phyloP scores from a whole-genome alignment of 2,797 vertebrate species.

The Oreochromis grahami region DNA sequence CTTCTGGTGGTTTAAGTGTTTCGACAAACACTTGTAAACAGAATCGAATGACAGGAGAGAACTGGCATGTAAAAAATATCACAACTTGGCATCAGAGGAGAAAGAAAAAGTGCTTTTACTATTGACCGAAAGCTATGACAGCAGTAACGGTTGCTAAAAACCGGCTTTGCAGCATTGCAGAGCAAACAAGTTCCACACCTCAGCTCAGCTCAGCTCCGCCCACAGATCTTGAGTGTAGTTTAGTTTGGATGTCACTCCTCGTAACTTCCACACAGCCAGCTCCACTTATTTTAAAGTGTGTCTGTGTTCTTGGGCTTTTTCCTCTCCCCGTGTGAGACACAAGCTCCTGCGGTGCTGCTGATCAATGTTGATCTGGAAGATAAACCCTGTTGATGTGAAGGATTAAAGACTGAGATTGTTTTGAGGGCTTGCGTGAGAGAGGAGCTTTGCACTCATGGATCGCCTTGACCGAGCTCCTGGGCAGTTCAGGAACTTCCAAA shows the following conservation, averaged over 20 bases:
- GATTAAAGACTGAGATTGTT: slow-evolving; percentile 12
- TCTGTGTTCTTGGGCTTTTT: neutral
- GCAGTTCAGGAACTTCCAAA: slow-evolving; percentile 71
- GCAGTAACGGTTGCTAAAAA: slow-evolving; percentile 11
- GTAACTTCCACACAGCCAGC: neutral
- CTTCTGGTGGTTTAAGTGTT: neutral
- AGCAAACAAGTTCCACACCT: slow-evolving; percentile 34
- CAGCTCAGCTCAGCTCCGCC: slow-evolving; percentile 43
- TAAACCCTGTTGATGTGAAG: slow-evolving; percentile 22
- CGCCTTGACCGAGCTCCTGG: slow-evolving; percentile 6
- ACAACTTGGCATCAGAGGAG: neutral
- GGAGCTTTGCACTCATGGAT: slow-evolving; percentile 46
- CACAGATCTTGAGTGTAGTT: neutral
- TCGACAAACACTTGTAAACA: neutral
- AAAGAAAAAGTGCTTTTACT: neutral
- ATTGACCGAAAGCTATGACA: neutral
- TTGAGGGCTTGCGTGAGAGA: neutral
- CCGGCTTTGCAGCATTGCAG: slow-evolving; percentile 47
- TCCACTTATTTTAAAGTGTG: neutral
- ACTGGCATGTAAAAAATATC: neutral
- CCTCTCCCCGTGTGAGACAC: neutral
- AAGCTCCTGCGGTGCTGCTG: neutral
- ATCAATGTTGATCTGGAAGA: slow-evolving; percentile 21
- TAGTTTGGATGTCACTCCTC: neutral
- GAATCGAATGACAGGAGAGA: neutral